Base-by-base conservation (phyloP, 2,797 vertebrate species). In the Enoplosus armatus region DNA sequence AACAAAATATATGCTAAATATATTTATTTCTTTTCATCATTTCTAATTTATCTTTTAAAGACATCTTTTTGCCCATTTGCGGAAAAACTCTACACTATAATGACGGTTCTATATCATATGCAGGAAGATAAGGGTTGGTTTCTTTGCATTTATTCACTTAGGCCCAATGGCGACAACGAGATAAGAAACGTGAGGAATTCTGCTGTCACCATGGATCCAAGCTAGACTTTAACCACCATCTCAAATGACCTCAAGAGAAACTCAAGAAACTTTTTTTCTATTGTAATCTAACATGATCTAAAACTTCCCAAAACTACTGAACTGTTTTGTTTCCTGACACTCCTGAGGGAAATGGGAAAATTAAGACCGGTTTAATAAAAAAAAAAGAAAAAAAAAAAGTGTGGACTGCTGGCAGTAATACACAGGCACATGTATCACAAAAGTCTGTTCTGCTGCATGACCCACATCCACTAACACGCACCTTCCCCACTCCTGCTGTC, bases 151-250 rank as follows among this genome's bases (percentile, higher is more conserved):
- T 94, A 93, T 94, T 93, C 93, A 94, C 87, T 91, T 93, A 95
- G 93, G 93, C 94, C 92, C 91, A 93, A 92, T 93, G 92, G 92
- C 91, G 92, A 91, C 91, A 93, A 91, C 91, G 80, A 94, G 94
- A 94, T 93, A 95, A 93, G 94, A 94, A 93, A 93, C 93, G 92
- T 93, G 93, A 95, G 92, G 94, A 93, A 93, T 93, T 94, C 93
- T 95, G 93, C 94, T 93, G 93, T 93, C 93, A 93, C 88, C 93
- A 94, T 75, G 93, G 94, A 95, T 85, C 91, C 92, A 90, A 92
- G 91, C 92, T 95, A 95, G 92, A 93, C 92, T 94, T 89, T 94
- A 95, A 94, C 94, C 93, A 94, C 84, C 94, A 93, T 90, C 93
- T 86, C 91, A 94, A 94, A 94, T 95, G 93, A 95, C 89, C 81